These are phyloP conservation scores for Chamaetylas fuelleborni DNA, from an alignment of 2,113 vertebrate genomes.

Conservation along the genomic window DNA sequence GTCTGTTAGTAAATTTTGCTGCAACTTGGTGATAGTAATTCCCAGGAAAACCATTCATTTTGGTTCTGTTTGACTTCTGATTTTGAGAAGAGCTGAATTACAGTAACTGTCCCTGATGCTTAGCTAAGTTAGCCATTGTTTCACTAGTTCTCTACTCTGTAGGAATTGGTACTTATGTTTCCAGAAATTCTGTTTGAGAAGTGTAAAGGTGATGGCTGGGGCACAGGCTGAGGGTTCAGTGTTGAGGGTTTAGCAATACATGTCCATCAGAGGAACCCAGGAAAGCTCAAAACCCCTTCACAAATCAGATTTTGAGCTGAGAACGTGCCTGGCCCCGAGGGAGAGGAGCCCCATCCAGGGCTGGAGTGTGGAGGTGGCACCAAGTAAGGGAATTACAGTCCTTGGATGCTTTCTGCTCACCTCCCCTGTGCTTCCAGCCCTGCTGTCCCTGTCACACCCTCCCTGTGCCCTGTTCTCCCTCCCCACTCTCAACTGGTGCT, in stretches of 20 bases:
- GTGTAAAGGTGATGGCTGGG: not conserved
- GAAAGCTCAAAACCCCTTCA: not conserved
- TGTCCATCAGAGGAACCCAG: not conserved
- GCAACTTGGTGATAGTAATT: not conserved
- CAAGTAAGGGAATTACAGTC: not conserved
- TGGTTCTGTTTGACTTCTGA: not conserved
- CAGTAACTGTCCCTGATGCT: not conserved
- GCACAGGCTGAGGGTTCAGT: not conserved
- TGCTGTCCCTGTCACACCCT: not conserved
- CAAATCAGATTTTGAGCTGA: not conserved
- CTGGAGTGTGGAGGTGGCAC: not conserved
- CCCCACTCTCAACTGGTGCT: not conserved
- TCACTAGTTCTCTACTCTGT: not conserved
- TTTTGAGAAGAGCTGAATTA: not conserved
- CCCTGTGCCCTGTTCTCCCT: not conserved
- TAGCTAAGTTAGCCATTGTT: not conserved
- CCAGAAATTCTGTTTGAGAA: not conserved
- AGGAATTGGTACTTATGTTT: not conserved
- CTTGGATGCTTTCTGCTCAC: not conserved
- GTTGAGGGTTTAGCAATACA: not conserved
- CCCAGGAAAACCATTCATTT: not conserved
- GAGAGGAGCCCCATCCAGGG: not conserved
- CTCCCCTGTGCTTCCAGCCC: not conserved
- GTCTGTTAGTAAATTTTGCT: not conserved
- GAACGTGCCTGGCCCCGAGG: rapidly evolving